Percentiles rank a stretch among this genome's conserved stretches.
These are phyloP conservation scores for Mechanitis mazaeus DNA, from an alignment of 2,888 invertebrate species.

Conservation along the genomic window DNA sequence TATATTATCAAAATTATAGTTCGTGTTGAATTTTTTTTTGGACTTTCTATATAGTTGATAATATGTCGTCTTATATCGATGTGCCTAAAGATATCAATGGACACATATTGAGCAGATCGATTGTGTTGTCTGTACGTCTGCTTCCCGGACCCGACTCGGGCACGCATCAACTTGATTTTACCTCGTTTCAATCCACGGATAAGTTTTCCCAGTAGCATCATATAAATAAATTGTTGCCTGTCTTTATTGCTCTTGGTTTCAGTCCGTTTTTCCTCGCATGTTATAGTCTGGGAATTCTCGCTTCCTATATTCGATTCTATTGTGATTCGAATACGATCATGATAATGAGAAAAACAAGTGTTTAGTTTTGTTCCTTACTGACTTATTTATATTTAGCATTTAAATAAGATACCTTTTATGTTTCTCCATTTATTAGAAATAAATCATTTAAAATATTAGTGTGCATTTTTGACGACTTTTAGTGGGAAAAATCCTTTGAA, in stretches of 20 bases:
- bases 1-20: too few species aligned
- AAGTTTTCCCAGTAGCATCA: conserved; percentile 73
- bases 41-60: too few species aligned
- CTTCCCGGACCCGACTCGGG: conserved; percentile 30
- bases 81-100: too few species aligned
- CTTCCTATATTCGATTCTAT: conserved; percentile 58
- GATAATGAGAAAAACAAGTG: conserved; percentile 58
- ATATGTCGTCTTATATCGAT: too few species aligned
- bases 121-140: conserved; percentile 6
- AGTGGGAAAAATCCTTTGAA: too few species aligned
- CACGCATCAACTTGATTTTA: conserved; percentile 71
- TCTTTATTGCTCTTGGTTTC: conserved; percentile 71
- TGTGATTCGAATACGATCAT: conserved; percentile 54
- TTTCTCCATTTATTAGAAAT: too few species aligned
- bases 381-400: too few species aligned
- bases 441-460: too few species aligned
- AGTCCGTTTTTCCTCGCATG: conserved; percentile 63
- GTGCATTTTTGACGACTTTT: too few species aligned
- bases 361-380: background rate
- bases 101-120: background rate
- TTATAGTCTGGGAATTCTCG: conserved; percentile 62
- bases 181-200: conserved; percentile 63
- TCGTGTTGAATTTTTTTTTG: too few species aligned
- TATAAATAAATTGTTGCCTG: conserved; percentile 76
- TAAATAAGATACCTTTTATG: too few species aligned